Percentiles rank a stretch among this genome's conserved stretches.
These are phyloP conservation scores for Euplexia lucipara DNA, from an alignment of 2,888 invertebrate species.

Conservation along the genomic window DNA sequence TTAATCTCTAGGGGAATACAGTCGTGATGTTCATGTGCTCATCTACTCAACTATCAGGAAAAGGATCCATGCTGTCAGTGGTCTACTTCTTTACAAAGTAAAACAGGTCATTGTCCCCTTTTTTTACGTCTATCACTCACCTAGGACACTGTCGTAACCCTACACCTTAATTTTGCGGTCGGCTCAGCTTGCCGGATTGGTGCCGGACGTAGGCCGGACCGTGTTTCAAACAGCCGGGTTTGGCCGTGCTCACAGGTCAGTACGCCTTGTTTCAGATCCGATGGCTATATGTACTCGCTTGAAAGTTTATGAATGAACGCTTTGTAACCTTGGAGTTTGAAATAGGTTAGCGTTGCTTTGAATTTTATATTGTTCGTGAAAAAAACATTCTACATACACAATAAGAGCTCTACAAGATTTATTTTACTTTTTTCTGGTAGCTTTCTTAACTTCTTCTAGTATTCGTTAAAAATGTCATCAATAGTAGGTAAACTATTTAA, in stretches of 20 bases:
- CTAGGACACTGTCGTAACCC: background rate
- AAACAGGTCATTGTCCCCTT: no score
- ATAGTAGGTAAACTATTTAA: no score
- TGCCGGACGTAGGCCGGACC: conserved; percentile 6
- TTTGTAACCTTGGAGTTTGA: conserved; percentile 47
- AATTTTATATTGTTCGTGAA: background rate
- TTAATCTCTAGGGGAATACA: no score
- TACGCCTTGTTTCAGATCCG: conserved; percentile 51
- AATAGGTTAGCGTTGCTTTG: conserved; percentile 37
- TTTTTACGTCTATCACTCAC: background rate
- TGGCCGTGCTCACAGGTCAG: conserved; percentile 52
- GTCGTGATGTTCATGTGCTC: no score
- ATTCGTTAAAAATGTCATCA: no score
- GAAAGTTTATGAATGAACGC: conserved; percentile 64
- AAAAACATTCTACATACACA: background rate
- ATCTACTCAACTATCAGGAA: no score
- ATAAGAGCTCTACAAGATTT: background rate
- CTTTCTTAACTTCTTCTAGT: no score
- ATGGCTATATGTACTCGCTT: conserved; percentile 46
- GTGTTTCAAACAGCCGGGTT: conserved; percentile 27
- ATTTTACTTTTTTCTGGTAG: no score
- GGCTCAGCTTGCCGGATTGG: conserved; percentile 6
- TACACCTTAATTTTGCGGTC: conserved; percentile 12
- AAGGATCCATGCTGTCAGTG: no score
- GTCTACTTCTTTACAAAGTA: no score